Evolutionary conservation across 2,888 invertebrate genomes (phyloP), one percentile per base, ranked within the genome.

Genomic region (Phlogophora meticulosa): DNA sequence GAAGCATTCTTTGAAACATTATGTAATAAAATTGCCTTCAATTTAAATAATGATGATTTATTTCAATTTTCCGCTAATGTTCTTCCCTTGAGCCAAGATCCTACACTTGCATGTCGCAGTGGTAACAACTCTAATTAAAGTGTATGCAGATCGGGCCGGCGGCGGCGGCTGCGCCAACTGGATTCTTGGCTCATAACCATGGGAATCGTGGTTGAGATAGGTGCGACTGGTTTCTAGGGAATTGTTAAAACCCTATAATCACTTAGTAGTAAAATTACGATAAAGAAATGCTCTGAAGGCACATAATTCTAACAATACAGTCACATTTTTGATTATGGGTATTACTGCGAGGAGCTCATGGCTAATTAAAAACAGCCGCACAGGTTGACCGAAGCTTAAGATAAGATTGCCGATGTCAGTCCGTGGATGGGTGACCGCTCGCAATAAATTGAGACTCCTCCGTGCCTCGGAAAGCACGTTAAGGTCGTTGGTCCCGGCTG

Each of bases 51-150:
- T 59, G 34, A 45, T 38, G 48, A 60, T 52, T 17, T 60, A 58
- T 68, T 62, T 60, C 36, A 61, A 61, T 66, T 48, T 65, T 42
- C 64, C 63, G 74, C 72, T 64, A 59, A 48, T 51, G 57, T 68
- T 70, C 63, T 58, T 76, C 72, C 64, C 80, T 84, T 78, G 60
- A 48, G 65, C 58, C 62, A 77, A 43, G 59, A 38, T 48, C 38
- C 49, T 64, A 73, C 70, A 80, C 73, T 84, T 73, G 71, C 76
- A 76, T 75, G 64, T 65, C 51, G 60, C 63, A 66, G 59, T 55
- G 58, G 57, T 66, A 86, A 82, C 84, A 76, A 84, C 83, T 83
- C 80, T 87, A 88, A 90, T 90, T 89, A 88, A 83, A 76, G 81
- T 76, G 72, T 83, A 86, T 86, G 87, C 83, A 88, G 85, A 88